A percentile compares a stretch with the other conserved stretches of the same genome.
phyloP scores from a whole-genome alignment of 2,797 vertebrate species.

The Aphelocoma californica region DNA sequence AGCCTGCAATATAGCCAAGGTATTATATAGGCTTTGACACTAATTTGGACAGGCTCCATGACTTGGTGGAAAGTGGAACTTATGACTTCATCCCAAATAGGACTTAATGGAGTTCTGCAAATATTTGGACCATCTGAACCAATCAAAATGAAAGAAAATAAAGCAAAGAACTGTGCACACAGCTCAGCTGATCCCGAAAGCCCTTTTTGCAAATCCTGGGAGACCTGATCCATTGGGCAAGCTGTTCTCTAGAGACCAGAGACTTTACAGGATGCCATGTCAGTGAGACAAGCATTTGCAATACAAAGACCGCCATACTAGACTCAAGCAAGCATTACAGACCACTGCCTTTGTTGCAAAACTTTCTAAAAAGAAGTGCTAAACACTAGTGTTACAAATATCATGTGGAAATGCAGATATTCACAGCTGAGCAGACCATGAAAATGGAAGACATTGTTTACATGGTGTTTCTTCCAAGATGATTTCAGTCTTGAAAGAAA shows the following conservation, averaged over 20 bases:
- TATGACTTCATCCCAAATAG: conserved; percentile 43
- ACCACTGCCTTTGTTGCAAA: neutral
- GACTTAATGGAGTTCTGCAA: conserved; percentile 37
- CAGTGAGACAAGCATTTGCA: neutral
- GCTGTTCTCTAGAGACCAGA: neutral
- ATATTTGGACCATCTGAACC: conserved; percentile 45
- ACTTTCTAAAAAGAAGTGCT: neutral
- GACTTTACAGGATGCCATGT: neutral
- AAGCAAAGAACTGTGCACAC: neutral
- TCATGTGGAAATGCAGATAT: neutral
- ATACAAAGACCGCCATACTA: neutral
- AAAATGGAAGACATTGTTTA: neutral
- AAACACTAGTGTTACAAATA: neutral
- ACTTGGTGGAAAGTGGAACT: conserved; percentile 43
- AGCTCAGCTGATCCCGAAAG: neutral
- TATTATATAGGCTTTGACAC: conserved; percentile 55
- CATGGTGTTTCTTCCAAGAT: neutral
- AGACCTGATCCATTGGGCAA: neutral
- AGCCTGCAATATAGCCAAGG: conserved; percentile 51
- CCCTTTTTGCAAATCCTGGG: neutral
- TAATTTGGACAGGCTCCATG: conserved; percentile 50
- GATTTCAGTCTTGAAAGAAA: neutral
- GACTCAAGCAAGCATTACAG: neutral
- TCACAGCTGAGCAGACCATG: neutral
- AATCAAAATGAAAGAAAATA: conserved; percentile 25